Base-by-base conservation (phyloP, 2,888 invertebrate species). In the Blera fallax region DNA sequence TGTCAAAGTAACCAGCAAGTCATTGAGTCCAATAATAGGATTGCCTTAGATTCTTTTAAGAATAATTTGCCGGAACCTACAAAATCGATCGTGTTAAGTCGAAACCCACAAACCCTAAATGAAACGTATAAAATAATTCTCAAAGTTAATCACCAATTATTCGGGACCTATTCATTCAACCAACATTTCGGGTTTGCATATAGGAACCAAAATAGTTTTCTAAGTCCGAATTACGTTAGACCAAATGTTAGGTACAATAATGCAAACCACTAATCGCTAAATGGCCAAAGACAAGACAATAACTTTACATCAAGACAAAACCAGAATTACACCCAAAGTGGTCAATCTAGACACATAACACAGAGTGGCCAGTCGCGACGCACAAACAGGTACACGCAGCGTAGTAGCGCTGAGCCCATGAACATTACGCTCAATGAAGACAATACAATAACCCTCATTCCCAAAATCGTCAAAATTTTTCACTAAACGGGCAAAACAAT, bases 11-110 rank as follows among this genome's bases (percentile, higher is more conserved):
- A 45, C 18, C 32, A 50, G 11, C 8, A 27, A 11, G 52, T 56
- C 32, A 62, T 72, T 27, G 54, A 27, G 1, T 54, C 60, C 4
- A 77, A 77, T 21, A 70, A 70, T 10, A 52, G 72, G 40, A 65
- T 77, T n/a, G 77, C 65, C 3, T 52, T 77, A 11, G 60, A 72
- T n/a, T 16, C 58, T 2, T 77, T 83, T 34, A 77, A 76, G 34
- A 29, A 77, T 16, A 65, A 70, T 54, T 32, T 79, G 5, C 70
- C 70, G 5, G 7, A 70, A 29, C 58, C 70, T 3, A 64, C 56
- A 29, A 76, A 72, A 77, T 50, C 64, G n/a, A 24, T 72, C 4
- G 29, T 64, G 18, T 29, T 21, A 5, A 56, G 56, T 27, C 21
- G 56, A 10, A 45, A 72, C 29, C 56, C 79, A 27, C 11, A 18